phyloP scores from a whole-genome alignment of 2,797 vertebrate genomes.

The Varecia variegata region DNA sequence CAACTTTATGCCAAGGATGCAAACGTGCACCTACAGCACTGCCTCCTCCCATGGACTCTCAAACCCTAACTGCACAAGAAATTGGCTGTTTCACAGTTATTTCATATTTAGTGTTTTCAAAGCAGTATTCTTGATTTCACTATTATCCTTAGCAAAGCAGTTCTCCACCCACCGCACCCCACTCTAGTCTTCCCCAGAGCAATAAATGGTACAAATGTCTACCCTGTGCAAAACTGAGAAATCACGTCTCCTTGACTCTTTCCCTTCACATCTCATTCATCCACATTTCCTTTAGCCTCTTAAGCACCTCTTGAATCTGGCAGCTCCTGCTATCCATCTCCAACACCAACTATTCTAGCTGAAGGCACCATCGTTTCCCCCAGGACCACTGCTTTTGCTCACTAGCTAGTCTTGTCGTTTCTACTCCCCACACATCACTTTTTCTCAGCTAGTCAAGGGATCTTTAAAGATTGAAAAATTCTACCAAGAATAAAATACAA shows the following conservation, averaged over 20 bases:
- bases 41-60: not conserved
- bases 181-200: not conserved
- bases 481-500: not conserved
- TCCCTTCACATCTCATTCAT: not conserved
- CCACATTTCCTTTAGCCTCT: not conserved
- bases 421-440: not conserved
- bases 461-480: constrained; percentile 7
- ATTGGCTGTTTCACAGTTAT: not conserved
- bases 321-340: not conserved
- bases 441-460: not conserved
- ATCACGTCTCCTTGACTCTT: fast-evolving
- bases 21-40: not conserved
- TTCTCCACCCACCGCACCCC: not conserved
- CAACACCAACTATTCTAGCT: not conserved
- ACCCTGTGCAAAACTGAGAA: not conserved
- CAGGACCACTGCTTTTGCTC: not conserved
- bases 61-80: not conserved
- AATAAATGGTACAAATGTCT: not conserved
- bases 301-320: not conserved
- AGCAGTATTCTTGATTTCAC: not conserved
- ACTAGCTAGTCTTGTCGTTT: not conserved
- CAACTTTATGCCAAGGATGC: not conserved
- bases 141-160: not conserved
- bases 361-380: not conserved
- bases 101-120: not conserved